Evolutionary conservation across 2,797 vertebrate species (phyloP).

Genomic region (Labeo calbasu): DNA sequence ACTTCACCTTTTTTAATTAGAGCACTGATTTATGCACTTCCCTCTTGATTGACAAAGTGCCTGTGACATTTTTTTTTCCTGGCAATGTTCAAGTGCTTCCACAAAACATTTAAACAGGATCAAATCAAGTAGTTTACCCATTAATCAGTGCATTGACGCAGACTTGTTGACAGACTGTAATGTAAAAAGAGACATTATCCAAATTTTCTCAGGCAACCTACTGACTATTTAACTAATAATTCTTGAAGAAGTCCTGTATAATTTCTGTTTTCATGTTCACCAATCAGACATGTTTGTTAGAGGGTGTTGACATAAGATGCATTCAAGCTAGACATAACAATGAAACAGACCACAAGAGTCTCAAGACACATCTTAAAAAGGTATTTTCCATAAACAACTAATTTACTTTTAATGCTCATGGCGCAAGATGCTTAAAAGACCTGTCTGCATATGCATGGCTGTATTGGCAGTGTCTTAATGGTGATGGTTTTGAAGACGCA

Average conservation of each 20-base stretch:
- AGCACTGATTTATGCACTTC: neutral
- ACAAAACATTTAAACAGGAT: neutral
- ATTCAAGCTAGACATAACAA: neutral
- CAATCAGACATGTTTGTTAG: neutral
- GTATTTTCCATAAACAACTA: neutral
- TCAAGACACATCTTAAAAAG: neutral
- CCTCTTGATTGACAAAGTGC: neutral
- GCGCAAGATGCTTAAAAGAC: neutral
- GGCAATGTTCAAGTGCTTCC: neutral
- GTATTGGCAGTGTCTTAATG: neutral
- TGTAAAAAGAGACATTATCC: neutral
- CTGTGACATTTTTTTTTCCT: neutral
- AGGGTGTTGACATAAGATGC: neutral
- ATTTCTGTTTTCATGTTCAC: neutral
- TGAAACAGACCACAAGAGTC: neutral
- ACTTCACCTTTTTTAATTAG: constrained; percentile 8
- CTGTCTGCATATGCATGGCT: neutral
- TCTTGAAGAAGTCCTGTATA: neutral
- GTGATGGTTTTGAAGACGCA: neutral
- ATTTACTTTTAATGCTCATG: neutral
- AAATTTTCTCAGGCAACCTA: neutral
- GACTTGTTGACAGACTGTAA: neutral
- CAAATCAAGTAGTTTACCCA: neutral
- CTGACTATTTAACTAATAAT: neutral
- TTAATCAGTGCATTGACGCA: neutral